Evolutionary conservation across 35 echinoderm and acorn worm species (phyloP), one percentile per base, ranked within the genome.

Genomic region (Eucidaris tribuloides): DNA sequence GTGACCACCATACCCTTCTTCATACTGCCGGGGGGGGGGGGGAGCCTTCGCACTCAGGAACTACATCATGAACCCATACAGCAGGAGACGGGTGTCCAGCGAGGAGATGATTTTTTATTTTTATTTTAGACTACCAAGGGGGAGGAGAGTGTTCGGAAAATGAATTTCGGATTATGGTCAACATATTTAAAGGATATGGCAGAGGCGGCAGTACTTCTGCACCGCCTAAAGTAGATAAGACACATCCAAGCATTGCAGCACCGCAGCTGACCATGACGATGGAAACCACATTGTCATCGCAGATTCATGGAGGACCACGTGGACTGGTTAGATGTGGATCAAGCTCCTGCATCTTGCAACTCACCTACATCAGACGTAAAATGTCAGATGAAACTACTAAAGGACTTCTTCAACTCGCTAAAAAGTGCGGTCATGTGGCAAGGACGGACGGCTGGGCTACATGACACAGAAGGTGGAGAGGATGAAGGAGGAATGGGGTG

Each of bases 41-140:
- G 30, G 38, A 25, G 30, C 30, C 64, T 70, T 70, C 19, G 23
- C 64, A 70, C 64, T 70, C 7, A n/a, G n/a, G n/a, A n/a, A n/a
- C n/a, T 70, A 70, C 30, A 25, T 70, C 1, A 70, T 70, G 64
- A 70, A 85, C 42, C 83, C 65, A 60, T 85, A 85, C 83, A 55
- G 66, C 62, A 38, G 31, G 39, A 82, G 80, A 43, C 15, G 34
- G 4, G 0, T 82, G 63, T 28, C 33, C 68, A 46, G 66, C 2
- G 15, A 74, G 43, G 65, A 76, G 65, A 40, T 44, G 14, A 77
- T 85, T 7, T 85, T 76, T 20, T 76, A 76, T 7, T 85, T 76
- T 20, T 76, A 68, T 24, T 85, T 76, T 31, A 40, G 32, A 64
- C 1, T 68, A 5, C 42, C 56, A 42, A 1, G 81, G 41, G 81